Conservation (phyloP, 2,888 invertebrate genomes). For the Conus canariensis region DNA sequence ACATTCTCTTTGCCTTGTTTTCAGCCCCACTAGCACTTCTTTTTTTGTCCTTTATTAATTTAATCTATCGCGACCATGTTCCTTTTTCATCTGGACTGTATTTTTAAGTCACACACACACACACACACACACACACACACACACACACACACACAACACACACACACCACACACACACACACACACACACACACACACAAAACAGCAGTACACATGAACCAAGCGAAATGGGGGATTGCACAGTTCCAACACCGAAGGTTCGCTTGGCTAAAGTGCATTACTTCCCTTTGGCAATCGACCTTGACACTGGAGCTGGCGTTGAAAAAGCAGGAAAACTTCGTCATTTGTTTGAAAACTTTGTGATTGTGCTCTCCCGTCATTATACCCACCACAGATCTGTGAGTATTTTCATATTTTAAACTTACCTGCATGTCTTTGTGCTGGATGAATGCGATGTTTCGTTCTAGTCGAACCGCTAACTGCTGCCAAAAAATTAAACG, state of each 20-base stretch:
- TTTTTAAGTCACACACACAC: constrained; percentile 15
- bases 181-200: background rate
- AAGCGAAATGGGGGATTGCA: background rate
- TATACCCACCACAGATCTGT: background rate
- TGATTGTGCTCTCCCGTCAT: constrained; percentile 3
- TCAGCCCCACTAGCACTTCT: no score
- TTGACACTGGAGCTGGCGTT: constrained; percentile 42
- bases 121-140: background rate
- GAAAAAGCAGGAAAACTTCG: constrained; percentile 42
- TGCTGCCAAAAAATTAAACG: background rate
- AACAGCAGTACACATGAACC: background rate
- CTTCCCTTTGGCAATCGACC: constrained; percentile 34
- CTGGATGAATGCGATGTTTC: background rate
- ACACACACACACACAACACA: background rate
- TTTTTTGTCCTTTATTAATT: no score
- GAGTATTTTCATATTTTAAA: constrained; percentile 8
- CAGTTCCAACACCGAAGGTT: background rate
- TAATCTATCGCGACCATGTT: no score
- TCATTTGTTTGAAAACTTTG: constrained; percentile 38
- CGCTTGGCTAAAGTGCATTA: background rate
- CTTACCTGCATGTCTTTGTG: background rate
- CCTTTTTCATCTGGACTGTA: no score
- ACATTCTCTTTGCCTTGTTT: no score
- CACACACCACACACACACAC: background rate
- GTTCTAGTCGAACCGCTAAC: background rate